These are phyloP conservation scores for Euborellia annulipes DNA, from an alignment of 1,140 invertebrate genomes.

Conservation along the genomic window DNA sequence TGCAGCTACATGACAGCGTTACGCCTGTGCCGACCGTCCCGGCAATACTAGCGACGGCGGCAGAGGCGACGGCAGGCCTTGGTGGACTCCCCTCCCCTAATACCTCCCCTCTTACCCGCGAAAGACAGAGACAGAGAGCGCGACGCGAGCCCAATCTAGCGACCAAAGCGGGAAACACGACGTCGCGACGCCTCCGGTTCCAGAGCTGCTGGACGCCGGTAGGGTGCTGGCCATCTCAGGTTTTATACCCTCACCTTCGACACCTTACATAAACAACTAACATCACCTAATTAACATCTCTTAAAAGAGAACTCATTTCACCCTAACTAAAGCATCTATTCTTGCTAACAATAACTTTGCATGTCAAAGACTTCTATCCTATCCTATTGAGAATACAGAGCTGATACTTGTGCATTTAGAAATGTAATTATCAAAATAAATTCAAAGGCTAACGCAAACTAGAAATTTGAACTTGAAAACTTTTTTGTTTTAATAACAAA, in stretches of 20 bases:
- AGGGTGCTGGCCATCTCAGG: neutral
- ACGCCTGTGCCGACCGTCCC: neutral
- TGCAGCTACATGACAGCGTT: neutral
- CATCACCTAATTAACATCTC: neutral
- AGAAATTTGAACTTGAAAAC: no score
- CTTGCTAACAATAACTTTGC: neutral
- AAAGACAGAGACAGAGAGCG: conserved; percentile 11
- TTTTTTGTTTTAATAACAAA: no score
- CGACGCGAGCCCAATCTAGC: conserved; percentile 28
- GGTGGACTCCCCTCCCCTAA: neutral
- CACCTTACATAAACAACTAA: neutral
- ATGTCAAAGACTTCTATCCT: no score
- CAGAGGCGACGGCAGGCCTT: neutral
- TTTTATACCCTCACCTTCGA: neutral
- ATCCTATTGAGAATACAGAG: no score
- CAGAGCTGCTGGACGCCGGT: conserved; percentile 2
- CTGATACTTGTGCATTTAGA: no score
- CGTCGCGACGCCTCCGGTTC: no score
- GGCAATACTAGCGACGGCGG: neutral
- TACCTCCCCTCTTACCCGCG: neutral
- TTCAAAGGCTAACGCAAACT: no score
- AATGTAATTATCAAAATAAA: no score
- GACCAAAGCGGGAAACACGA: conserved; percentile 23
- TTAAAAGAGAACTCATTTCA: neutral
- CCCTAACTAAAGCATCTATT: neutral